phyloP scores from a whole-genome alignment of 2,797 vertebrate species.

The Xiphorhynchus erythropygius region DNA sequence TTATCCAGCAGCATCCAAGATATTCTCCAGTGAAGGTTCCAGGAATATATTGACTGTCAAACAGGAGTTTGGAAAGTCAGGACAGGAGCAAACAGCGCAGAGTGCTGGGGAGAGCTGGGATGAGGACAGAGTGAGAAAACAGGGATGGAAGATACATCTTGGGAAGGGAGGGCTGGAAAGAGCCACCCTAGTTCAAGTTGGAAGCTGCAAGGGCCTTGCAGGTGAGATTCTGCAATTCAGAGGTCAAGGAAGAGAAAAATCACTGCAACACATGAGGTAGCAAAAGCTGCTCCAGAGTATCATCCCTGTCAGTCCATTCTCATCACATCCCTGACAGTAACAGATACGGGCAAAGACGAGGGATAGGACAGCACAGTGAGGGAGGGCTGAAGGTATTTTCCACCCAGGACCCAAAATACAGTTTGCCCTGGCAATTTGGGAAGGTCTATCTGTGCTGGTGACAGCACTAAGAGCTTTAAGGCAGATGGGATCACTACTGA shows the following conservation, averaged over 20 bases:
- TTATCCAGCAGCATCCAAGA: not conserved
- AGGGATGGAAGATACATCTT: not conserved
- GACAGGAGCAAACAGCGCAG: not conserved
- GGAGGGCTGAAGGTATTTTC: not conserved
- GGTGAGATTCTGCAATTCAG: not conserved
- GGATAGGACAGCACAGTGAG: rapidly evolving
- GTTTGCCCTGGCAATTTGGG: not conserved
- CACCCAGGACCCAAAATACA: not conserved
- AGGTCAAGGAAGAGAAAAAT: not conserved
- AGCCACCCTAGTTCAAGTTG: rapidly evolving
- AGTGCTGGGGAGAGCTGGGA: not conserved
- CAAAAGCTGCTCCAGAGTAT: not conserved
- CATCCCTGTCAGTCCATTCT: not conserved
- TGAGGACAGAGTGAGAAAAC: not conserved
- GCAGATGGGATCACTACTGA: not conserved
- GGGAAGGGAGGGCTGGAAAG: not conserved
- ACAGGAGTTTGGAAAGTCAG: not conserved
- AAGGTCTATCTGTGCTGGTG: not conserved
- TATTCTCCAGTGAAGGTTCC: not conserved
- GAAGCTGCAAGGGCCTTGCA: not conserved
- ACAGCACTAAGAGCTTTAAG: not conserved
- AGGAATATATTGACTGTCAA: not conserved
- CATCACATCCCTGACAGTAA: not conserved
- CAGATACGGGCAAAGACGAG: rapidly evolving
- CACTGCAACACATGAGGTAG: not conserved